phyloP scores from a whole-genome alignment of 2,888 invertebrate species.

The Mechanitis mazaeus region DNA sequence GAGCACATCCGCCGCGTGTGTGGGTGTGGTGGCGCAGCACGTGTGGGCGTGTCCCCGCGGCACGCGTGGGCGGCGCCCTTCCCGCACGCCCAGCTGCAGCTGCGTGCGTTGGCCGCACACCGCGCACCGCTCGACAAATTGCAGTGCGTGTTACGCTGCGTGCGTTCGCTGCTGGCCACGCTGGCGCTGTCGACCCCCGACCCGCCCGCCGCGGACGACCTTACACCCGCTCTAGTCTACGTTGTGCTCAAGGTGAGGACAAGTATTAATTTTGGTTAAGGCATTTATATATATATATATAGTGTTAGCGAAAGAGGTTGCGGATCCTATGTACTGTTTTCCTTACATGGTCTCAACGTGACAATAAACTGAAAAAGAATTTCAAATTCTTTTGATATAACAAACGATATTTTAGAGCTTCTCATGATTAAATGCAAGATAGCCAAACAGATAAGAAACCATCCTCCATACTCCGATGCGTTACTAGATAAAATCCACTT shows the following conservation, averaged over 20 bases:
- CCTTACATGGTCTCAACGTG: too few relatives aligned
- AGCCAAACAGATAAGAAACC: too few relatives aligned
- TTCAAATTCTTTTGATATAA: too few relatives aligned
- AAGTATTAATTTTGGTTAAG: too few relatives aligned
- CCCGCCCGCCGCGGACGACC: slow-evolving; percentile 92
- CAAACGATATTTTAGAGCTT: too few relatives aligned
- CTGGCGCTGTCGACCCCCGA: slow-evolving; percentile 88
- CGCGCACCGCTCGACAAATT: slow-evolving; percentile 92
- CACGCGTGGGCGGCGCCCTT: slow-evolving; percentile 94
- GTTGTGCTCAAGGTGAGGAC: slow-evolving; percentile 90
- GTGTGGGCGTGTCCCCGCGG: slow-evolving; percentile 83
- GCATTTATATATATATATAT: too few relatives aligned
- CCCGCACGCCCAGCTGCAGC: slow-evolving; percentile 94
- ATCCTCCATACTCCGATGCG: too few relatives aligned
- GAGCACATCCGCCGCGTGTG: slow-evolving; percentile 91
- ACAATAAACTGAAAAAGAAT: too few relatives aligned
- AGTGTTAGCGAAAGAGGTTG: too few relatives aligned
- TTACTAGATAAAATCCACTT: too few relatives aligned
- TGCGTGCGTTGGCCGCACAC: slow-evolving; percentile 92
- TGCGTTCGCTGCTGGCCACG: slow-evolving; percentile 95
- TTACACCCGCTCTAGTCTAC: slow-evolving; percentile 96
- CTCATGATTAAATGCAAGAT: too few relatives aligned
- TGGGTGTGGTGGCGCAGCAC: slow-evolving; percentile 85
- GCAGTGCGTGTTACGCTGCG: slow-evolving; percentile 89
- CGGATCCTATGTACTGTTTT: too few relatives aligned